phyloP scores from a whole-genome alignment of 2,113 vertebrate species.

The Oreochromis tanganicae region DNA sequence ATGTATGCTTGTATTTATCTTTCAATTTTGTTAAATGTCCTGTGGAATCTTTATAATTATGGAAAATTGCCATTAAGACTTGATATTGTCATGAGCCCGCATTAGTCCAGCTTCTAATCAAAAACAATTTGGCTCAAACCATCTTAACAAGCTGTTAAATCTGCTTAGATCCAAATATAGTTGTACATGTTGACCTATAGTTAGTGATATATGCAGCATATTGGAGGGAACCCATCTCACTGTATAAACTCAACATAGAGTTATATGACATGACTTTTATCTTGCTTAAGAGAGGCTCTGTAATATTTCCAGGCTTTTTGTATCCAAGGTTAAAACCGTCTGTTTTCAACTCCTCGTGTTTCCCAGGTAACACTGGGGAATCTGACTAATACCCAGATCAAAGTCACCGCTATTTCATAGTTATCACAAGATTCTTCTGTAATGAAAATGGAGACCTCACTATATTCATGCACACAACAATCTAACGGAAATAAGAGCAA shows the following conservation, averaged over 20 bases:
- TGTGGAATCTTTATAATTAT: not conserved
- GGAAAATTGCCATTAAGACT: not conserved
- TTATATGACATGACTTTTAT: not conserved
- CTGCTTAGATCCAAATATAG: not conserved
- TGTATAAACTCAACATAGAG: not conserved
- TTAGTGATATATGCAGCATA: not conserved
- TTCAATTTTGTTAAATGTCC: not conserved
- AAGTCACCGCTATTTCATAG: not conserved
- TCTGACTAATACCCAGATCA: not conserved
- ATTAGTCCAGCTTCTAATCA: not conserved
- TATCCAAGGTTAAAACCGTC: not conserved
- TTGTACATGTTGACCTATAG: not conserved
- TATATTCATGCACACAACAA: not conserved
- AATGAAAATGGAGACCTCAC: not conserved
- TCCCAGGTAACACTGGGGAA: not conserved
- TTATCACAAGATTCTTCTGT: not conserved
- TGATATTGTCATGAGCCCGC: not conserved
- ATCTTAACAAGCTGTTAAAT: not conserved
- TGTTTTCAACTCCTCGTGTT: not conserved
- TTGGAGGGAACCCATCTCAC: not conserved
- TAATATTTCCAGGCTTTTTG: not conserved
- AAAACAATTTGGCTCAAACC: not conserved
- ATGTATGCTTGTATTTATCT: not conserved
- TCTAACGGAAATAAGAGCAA: not conserved
- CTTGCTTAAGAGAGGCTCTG: not conserved